phyloP scores from a whole-genome alignment of 2,888 invertebrate species.

The Parnassius mnemosyne region DNA sequence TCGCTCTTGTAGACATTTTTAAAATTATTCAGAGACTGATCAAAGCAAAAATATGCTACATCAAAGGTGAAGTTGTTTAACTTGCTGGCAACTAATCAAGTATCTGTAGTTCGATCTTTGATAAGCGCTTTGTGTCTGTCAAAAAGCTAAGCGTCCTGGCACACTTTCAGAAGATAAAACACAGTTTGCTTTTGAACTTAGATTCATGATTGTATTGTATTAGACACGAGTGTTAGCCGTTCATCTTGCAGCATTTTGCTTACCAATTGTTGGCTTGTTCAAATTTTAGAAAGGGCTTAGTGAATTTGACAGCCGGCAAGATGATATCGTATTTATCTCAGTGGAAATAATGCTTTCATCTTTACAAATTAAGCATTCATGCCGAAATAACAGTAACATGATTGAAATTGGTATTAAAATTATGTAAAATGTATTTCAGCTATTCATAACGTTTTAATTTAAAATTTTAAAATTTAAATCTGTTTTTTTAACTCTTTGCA shows the following conservation, averaged over 20 bases:
- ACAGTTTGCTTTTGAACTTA: constrained; percentile 4
- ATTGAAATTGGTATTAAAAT: background rate
- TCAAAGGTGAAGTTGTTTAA: background rate
- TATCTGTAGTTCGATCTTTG: background rate
- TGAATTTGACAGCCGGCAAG: constrained; percentile 14
- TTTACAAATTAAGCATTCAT: background rate
- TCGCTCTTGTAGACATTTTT: background rate
- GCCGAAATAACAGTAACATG: background rate
- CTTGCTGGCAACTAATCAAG: background rate
- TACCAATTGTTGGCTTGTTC: constrained; percentile 16
- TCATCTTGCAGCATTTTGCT: constrained; percentile 9
- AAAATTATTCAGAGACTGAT: background rate
- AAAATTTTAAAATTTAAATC: too few relatives aligned
- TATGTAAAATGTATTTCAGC: background rate
- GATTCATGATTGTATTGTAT: constrained; percentile 10
- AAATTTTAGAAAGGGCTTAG: constrained; percentile 6
- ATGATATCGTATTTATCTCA: constrained; percentile 1
- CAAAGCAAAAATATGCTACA: background rate
- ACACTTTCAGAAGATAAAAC: background rate
- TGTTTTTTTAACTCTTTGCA: too few relatives aligned
- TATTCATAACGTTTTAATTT: too few relatives aligned
- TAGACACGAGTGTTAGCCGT: constrained; percentile 4
- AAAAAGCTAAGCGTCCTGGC: constrained; percentile 1
- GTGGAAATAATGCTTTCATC: constrained; percentile 20
- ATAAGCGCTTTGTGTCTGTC: constrained; percentile 9